Percentiles rank a stretch among this genome's conserved stretches.
Evolutionary conservation across 2,888 invertebrate genomes (phyloP).

Genomic region (Prenolepis imparis): DNA sequence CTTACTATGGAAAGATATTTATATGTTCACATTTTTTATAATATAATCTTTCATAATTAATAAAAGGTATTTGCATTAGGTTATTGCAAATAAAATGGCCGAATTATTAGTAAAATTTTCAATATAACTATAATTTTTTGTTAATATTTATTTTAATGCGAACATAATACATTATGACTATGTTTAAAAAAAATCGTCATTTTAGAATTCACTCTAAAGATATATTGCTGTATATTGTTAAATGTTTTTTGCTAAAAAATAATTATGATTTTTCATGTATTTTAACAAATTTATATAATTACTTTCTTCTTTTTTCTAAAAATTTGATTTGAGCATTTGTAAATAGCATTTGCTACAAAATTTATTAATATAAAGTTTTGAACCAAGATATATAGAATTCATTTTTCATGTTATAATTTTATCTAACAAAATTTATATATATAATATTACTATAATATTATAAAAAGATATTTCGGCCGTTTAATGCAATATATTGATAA

Average conservation of each 20-base stretch:
- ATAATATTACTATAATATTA: no score
- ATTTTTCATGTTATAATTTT: neutral
- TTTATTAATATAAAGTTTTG: neutral
- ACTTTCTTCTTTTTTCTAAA: neutral
- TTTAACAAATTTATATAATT: neutral
- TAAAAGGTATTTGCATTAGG: neutral
- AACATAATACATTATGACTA: no score
- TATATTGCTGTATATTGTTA: no score
- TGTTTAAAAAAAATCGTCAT: no score
- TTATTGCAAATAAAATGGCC: neutral
- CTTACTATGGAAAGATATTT: neutral
- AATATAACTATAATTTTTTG: no score
- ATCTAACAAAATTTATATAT: neutral
- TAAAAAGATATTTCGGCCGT: neutral
- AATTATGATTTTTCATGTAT: no score
- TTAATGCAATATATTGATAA: constrained; percentile 18
- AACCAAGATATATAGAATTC: neutral
- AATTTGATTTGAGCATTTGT: neutral
- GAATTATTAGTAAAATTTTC: no score
- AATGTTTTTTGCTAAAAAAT: no score
- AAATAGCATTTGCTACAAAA: neutral
- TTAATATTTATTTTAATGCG: no score
- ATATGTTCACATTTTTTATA: neutral
- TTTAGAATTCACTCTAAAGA: no score
- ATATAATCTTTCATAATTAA: neutral